phyloP scores from a whole-genome alignment of 2,888 invertebrate species.

The Neoascia interrupta region DNA sequence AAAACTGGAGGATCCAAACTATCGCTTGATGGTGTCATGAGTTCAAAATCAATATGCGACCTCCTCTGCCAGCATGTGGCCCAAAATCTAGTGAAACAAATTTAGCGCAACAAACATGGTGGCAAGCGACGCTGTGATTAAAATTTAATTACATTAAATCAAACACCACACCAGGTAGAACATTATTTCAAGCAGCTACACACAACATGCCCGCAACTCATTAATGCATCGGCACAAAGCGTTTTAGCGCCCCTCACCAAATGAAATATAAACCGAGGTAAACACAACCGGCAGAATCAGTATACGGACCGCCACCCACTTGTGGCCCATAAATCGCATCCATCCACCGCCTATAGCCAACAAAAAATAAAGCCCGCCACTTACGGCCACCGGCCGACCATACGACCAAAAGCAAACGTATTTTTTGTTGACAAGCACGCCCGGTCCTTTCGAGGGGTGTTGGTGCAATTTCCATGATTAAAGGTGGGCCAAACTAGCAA shows the following conservation, averaged over 20 bases:
- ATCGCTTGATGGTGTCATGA: no score
- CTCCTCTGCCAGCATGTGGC: no score
- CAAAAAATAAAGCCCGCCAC: conserved; percentile 5
- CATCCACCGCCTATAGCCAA: not conserved
- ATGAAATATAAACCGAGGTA: conserved; percentile 32
- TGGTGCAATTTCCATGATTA: conserved; percentile 44
- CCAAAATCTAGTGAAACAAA: no score
- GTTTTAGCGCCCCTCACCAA: not conserved
- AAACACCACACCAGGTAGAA: conserved; percentile 33
- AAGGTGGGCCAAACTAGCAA: conserved; percentile 36
- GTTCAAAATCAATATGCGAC: no score
- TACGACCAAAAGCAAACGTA: conserved; percentile 16
- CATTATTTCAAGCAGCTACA: conserved; percentile 42
- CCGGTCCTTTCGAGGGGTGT: not conserved
- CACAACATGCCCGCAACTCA: conserved; percentile 43
- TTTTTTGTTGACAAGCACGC: conserved; percentile 26
- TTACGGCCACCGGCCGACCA: no score
- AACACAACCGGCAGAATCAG: conserved; percentile 9
- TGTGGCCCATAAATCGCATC: no score
- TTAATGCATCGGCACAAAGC: conserved; percentile 60
- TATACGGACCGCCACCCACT: no score
- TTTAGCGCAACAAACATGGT: no score
- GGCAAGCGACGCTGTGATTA: conserved; percentile 45
- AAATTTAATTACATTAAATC: conserved; percentile 54
- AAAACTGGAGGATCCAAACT: no score